These are phyloP conservation scores for Sisyra terminalis DNA, from an alignment of 2,888 invertebrate genomes.

Conservation along the genomic window DNA sequence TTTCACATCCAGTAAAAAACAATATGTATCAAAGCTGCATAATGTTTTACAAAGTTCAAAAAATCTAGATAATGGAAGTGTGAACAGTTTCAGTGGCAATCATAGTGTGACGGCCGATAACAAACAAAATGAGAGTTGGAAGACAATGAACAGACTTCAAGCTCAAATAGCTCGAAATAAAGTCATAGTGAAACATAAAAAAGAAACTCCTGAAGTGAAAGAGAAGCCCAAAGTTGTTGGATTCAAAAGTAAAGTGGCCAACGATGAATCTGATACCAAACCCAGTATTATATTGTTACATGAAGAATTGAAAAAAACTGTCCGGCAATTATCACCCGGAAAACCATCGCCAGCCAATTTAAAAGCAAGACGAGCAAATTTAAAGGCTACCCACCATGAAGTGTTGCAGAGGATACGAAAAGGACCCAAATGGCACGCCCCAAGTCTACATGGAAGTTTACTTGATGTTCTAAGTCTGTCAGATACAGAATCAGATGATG, in stretches of 20 bases:
- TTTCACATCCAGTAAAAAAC: neutral
- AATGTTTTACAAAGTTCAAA: neutral
- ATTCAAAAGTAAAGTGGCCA: neutral
- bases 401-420: slow-evolving; percentile 23
- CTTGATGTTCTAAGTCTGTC: slow-evolving; percentile 1
- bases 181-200: slow-evolving; percentile 16
- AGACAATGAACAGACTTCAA: slow-evolving; percentile 16
- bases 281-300: slow-evolving; percentile 8
- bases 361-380: slow-evolving; percentile 12
- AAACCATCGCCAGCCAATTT: slow-evolving; percentile 9
- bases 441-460: slow-evolving; percentile 1
- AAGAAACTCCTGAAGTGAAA: slow-evolving; percentile 10
- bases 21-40: neutral
- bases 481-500: slow-evolving; percentile 5
- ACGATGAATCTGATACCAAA: slow-evolving; percentile 7
- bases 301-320: neutral
- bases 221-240: slow-evolving; percentile 1
- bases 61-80: neutral
- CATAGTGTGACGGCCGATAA: neutral
- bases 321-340: slow-evolving; percentile 7
- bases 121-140: slow-evolving; percentile 9
- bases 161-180: slow-evolving; percentile 17
- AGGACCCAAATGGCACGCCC: slow-evolving; percentile 2
- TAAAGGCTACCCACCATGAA: slow-evolving; percentile 23
- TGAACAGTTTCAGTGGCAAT: neutral